Conservation (phyloP, 2,797 vertebrate species). For the Bryconaethiops microstoma region DNA sequence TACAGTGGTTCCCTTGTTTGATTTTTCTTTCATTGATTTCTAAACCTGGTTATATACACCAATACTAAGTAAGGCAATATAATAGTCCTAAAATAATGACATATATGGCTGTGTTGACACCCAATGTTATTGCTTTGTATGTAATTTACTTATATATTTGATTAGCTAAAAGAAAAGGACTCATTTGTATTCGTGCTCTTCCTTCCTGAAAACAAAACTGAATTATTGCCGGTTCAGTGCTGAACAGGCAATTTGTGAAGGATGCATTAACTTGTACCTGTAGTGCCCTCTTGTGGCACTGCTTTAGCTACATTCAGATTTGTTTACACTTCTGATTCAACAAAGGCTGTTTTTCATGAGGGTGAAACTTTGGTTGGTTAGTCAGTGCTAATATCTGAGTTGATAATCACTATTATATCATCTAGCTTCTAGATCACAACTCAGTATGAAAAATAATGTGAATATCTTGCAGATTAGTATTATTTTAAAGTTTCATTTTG, state of each 20-base stretch:
- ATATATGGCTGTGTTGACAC: neutral
- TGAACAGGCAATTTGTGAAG: neutral
- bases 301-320: neutral
- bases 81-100: too few relatives aligned
- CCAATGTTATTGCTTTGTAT: neutral
- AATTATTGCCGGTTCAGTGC: slow-evolving; percentile 17
- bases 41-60: too few relatives aligned
- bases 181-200: neutral
- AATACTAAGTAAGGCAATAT: too few relatives aligned
- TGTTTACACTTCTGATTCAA: neutral
- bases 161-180: neutral
- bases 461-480: neutral
- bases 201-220: neutral
- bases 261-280: neutral
- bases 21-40: too few relatives aligned
- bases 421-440: neutral
- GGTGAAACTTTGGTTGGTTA: neutral
- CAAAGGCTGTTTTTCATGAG: neutral
- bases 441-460: neutral
- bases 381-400: neutral
- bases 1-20: too few relatives aligned
- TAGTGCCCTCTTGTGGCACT: slow-evolving; percentile 25
- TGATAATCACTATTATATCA: neutral
- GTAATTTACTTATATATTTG: neutral
- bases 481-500: too few relatives aligned